Conservation (phyloP, 1,140 invertebrate species). For the Dolichoris vasculosae region DNA sequence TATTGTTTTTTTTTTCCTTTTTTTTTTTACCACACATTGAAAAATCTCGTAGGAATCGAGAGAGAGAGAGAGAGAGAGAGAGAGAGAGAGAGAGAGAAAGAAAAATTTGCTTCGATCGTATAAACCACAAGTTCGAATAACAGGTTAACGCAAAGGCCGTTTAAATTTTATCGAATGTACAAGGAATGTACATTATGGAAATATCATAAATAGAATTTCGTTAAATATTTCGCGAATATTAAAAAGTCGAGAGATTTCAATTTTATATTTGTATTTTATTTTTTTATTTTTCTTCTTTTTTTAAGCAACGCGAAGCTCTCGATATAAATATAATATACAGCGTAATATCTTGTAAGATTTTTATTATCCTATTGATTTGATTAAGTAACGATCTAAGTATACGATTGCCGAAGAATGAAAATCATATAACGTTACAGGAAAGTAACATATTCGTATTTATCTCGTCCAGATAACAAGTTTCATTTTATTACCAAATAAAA, state of each 20-base stretch:
- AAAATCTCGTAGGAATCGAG: background rate
- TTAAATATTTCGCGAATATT: background rate
- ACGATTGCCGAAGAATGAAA: background rate
- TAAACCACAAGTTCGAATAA: background rate
- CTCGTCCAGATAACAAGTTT: constrained; percentile 17
- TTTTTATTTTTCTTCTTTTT: background rate
- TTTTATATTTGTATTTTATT: too few relatives aligned
- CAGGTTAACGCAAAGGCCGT: background rate
- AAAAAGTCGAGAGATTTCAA: background rate
- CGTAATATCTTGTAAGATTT: background rate
- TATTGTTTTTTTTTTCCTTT: background rate
- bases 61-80: background rate
- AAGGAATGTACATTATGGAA: background rate
- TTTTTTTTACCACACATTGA: background rate
- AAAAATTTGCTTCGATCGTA: background rate
- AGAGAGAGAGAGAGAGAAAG: too few relatives aligned
- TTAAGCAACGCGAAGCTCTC: background rate
- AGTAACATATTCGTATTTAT: background rate
- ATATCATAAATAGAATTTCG: background rate
- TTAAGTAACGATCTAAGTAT: constrained; percentile 2
- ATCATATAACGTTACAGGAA: background rate
- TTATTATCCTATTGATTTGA: background rate
- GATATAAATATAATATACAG: too few relatives aligned
- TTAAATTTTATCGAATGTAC: background rate
- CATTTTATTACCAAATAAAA: constrained; percentile 19